Percentiles rank a stretch among this genome's conserved stretches.
Conservation (phyloP, 2,113 vertebrate genomes). For the Dolichallabes microphthalmus region DNA sequence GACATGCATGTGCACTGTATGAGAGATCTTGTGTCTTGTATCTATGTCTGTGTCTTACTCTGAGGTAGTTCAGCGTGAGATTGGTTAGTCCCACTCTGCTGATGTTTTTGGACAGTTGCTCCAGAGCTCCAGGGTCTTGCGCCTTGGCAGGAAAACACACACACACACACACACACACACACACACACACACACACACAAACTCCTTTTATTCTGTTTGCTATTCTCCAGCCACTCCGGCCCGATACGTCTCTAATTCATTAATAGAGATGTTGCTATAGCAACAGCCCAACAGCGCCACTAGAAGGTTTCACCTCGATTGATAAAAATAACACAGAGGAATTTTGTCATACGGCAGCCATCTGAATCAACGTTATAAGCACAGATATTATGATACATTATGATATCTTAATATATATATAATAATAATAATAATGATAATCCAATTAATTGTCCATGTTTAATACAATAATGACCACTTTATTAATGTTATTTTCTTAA, state of each 20-base stretch:
- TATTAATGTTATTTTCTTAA: background rate
- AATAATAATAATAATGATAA: too few species aligned
- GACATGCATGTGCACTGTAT: background rate
- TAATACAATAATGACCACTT: background rate
- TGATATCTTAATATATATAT: background rate
- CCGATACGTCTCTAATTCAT: constrained; percentile 49
- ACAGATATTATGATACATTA: constrained; percentile 8
- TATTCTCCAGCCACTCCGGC: constrained; percentile 40
- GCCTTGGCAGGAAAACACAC: constrained; percentile 71
- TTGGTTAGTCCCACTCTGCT: constrained; percentile 97
- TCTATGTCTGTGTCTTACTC: constrained; percentile 70
- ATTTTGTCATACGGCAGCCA: constrained; percentile 34
- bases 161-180: constrained; percentile 34
- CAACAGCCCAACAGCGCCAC: constrained; percentile 48
- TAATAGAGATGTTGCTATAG: constrained; percentile 51
- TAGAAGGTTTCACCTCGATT: constrained; percentile 53
- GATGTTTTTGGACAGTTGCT: constrained; percentile 99
- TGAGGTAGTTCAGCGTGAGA: constrained; percentile 99
- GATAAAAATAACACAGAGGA: constrained; percentile 48
- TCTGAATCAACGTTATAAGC: constrained; percentile 14
- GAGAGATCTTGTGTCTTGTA: background rate
- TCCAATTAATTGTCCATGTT: background rate
- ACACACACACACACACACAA: constrained; percentile 17
- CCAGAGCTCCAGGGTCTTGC: constrained; percentile 98
- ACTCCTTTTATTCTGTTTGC: constrained; percentile 44